Conservation (phyloP, 1,140 invertebrate species). For the Formica exsecta region DNA sequence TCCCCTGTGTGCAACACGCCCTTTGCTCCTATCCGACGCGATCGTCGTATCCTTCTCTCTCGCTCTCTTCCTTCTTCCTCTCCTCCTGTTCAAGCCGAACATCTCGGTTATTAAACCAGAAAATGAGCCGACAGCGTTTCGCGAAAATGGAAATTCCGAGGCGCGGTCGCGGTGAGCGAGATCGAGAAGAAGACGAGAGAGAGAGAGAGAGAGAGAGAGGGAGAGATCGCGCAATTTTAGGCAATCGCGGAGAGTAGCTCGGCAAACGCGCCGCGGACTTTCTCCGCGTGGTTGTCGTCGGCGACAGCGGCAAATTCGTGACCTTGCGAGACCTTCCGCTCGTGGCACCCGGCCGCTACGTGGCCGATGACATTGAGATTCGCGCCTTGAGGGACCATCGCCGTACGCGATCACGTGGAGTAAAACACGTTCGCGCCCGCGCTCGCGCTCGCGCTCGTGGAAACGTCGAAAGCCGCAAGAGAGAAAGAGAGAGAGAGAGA, state of each 20-base stretch:
- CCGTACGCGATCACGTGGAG: constrained; percentile 67
- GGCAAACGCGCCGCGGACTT: constrained; percentile 43
- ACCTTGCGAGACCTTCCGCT: constrained; percentile 73
- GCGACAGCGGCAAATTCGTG: constrained; percentile 23
- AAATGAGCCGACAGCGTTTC: constrained; percentile 41
- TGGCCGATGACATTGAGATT: constrained; percentile 72
- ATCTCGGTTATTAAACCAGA: constrained; percentile 70
- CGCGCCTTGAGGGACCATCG: constrained; percentile 59
- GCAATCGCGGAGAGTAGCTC: too few species aligned
- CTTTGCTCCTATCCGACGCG: constrained; percentile 52
- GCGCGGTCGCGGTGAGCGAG: neutral
- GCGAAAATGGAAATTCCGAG: constrained; percentile 51
- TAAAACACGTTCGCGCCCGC: constrained; percentile 30
- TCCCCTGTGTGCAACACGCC: constrained; percentile 29
- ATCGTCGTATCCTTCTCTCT: constrained; percentile 28
- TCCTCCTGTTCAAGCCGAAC: constrained; percentile 36
- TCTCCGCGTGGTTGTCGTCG: constrained; percentile 44
- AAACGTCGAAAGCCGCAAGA: constrained; percentile 2
- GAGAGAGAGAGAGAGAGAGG: too few species aligned
- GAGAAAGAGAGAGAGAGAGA: too few species aligned
- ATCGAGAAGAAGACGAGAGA: neutral
- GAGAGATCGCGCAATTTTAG: too few species aligned
- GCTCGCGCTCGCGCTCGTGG: constrained; percentile 1
- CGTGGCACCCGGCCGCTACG: constrained; percentile 51
- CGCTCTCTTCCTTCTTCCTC: neutral